phyloP scores from a whole-genome alignment of 2,888 invertebrate species.

The Abrostola tripartita region DNA sequence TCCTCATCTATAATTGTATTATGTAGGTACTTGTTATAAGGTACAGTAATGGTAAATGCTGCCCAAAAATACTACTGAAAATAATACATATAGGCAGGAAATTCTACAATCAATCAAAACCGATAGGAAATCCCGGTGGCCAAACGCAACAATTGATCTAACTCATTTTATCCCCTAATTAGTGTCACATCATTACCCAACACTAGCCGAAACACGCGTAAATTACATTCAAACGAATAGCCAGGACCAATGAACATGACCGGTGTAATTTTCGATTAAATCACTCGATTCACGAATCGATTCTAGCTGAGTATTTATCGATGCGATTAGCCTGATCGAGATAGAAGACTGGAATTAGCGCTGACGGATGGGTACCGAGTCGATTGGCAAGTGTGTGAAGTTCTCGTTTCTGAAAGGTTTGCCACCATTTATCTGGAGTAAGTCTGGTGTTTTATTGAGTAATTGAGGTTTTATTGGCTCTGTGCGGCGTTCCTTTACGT shows the following conservation, averaged over 20 bases:
- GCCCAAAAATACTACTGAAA: too few relatives aligned
- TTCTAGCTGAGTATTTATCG: slow-evolving; percentile 74
- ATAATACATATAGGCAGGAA: background rate
- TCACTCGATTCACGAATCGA: slow-evolving; percentile 69
- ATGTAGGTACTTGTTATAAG: too few relatives aligned
- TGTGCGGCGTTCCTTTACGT: slow-evolving; percentile 21
- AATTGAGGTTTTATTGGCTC: slow-evolving; percentile 47
- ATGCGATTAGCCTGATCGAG: slow-evolving; percentile 77
- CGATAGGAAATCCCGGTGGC: background rate
- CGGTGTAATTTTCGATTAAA: slow-evolving; percentile 61
- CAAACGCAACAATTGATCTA: slow-evolving; percentile 35
- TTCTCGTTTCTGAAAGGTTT: slow-evolving; percentile 47
- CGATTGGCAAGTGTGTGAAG: slow-evolving; percentile 59
- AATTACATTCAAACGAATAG: slow-evolving; percentile 52
- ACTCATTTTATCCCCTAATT: slow-evolving; percentile 49
- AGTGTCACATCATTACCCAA: slow-evolving; percentile 49
- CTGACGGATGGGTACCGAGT: slow-evolving; percentile 72
- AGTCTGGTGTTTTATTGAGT: slow-evolving; percentile 51
- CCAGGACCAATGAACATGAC: slow-evolving; percentile 54
- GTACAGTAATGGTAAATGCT: too few relatives aligned
- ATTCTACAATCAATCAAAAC: background rate
- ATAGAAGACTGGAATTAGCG: slow-evolving; percentile 74
- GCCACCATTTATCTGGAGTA: slow-evolving; percentile 49
- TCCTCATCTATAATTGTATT: too few relatives aligned
- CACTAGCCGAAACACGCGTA: slow-evolving; percentile 49